Evolutionary conservation across 2,888 invertebrate species (phyloP).

Genomic region (Homarus gammarus): DNA sequence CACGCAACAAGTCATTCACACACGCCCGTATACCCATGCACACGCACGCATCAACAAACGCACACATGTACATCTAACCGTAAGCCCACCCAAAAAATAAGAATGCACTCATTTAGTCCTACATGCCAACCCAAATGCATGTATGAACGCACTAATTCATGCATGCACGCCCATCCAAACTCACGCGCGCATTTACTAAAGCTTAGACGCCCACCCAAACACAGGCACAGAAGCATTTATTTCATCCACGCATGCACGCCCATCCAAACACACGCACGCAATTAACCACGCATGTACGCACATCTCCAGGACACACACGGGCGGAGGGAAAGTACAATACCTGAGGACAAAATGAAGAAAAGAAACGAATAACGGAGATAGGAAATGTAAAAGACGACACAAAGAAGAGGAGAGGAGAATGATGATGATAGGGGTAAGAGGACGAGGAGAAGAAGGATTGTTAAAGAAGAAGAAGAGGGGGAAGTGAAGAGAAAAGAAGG

Average conservation of each 20-base stretch:
- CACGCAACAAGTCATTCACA: background rate
- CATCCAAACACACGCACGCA: background rate
- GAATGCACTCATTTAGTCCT: background rate
- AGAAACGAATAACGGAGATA: too few relatives aligned
- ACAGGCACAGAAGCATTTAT: background rate
- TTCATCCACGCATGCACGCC: background rate
- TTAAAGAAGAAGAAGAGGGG: too few relatives aligned
- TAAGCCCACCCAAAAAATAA: background rate
- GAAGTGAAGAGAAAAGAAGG: too few relatives aligned
- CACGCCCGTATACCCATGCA: background rate
- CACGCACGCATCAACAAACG: background rate
- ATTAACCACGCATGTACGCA: background rate
- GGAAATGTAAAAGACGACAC: too few relatives aligned
- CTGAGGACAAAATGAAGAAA: too few relatives aligned
- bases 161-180: background rate
- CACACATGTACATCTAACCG: background rate
- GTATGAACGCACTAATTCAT: slow-evolving; percentile 8
- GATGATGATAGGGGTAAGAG: too few relatives aligned
- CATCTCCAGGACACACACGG: background rate
- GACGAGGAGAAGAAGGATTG: too few relatives aligned
- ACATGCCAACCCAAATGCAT: background rate
- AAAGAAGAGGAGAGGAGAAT: too few relatives aligned
- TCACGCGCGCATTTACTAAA: background rate
- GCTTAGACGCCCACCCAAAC: slow-evolving; percentile 5
- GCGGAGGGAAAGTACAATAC: too few relatives aligned